Evolutionary conservation across 2,113 vertebrate genomes (phyloP), one percentile per base, ranked within the genome.

Genomic region (Narcine bancroftii): DNA sequence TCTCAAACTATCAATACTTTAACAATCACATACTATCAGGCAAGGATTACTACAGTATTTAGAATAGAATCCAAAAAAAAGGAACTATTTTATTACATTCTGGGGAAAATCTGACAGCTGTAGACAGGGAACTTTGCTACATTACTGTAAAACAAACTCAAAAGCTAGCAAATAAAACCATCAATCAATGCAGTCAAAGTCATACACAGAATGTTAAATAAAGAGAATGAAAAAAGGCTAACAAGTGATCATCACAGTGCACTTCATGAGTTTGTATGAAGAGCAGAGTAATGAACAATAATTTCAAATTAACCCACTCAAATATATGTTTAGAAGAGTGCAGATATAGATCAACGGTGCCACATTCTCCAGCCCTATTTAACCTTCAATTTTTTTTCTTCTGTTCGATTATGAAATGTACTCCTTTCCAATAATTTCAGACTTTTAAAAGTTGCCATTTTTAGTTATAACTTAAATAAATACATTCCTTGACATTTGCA

Each of bases 1-100:
- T 24, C 29, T 56, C 4, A n/a, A 85, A 6, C 81, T 6, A 0
- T 39, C 81, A 21, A 36, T 85, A 15, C 53, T 56, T 85, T 2
- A 36, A 60, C 53, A 60, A 2, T 36, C 81, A 87, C 81, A 60
- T 87, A 63, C 53, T 33, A n/a, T 21, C 9, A n/a, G 39, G 60
- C n/a, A 87, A 42, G n/a, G 21, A 87, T 87, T 60, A 4, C 81
- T 60, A n/a, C n/a, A n/a, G n/a, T n/a, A 60, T 87, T 85, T 87
- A 21, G 24, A 5, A 87, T 63, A 17, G 36, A 87, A 87, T 36
- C 17, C 81, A 85, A 53, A 50, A 81, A 53, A 60, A 53, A 60
- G 29, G 50, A 85, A 60, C 81, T 29, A 60, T 85, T 85, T 85
- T 36, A 60, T 81, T 81, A 7, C 29, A 53, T 36, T 60, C 50